phyloP scores from a whole-genome alignment of 2,113 vertebrate species.

The Acanthisitta chloris region DNA sequence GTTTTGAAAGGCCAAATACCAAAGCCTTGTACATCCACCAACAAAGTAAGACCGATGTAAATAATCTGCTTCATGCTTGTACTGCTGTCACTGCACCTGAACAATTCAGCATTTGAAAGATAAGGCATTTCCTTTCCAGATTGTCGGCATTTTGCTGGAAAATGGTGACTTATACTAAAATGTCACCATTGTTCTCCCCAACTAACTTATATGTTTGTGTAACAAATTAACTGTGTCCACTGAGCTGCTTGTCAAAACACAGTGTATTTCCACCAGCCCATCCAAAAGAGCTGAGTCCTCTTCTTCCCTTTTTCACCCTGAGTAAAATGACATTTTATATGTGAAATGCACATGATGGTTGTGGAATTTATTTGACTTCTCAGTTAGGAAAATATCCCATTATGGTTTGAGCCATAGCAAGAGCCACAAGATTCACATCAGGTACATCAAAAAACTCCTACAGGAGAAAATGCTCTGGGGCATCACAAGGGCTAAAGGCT shows the following conservation, averaged over 20 bases:
- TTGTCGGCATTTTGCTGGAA: background rate
- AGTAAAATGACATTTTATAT: background rate
- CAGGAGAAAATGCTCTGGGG: background rate
- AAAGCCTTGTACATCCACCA: background rate
- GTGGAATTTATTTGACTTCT: background rate
- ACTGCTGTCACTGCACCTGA: background rate
- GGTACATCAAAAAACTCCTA: accelerated
- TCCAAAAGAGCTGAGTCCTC: background rate
- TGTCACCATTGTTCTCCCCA: constrained; percentile 19
- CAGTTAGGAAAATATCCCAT: accelerated
- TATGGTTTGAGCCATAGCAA: background rate
- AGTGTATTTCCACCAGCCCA: background rate
- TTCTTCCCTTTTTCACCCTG: background rate
- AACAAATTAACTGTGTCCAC: background rate
- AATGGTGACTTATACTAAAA: background rate
- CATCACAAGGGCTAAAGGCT: background rate
- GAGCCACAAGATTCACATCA: background rate
- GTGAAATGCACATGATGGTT: background rate
- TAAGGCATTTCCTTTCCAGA: background rate
- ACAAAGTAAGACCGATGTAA: background rate
- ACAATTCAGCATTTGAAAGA: constrained; percentile 1
- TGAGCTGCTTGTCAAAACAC: background rate
- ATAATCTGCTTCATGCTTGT: background rate
- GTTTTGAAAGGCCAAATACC: background rate
- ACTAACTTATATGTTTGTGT: background rate